Evolutionary conservation across 2,797 vertebrate genomes (phyloP), one percentile per base, ranked within the genome.

Genomic region (Amblyraja radiata): DNA sequence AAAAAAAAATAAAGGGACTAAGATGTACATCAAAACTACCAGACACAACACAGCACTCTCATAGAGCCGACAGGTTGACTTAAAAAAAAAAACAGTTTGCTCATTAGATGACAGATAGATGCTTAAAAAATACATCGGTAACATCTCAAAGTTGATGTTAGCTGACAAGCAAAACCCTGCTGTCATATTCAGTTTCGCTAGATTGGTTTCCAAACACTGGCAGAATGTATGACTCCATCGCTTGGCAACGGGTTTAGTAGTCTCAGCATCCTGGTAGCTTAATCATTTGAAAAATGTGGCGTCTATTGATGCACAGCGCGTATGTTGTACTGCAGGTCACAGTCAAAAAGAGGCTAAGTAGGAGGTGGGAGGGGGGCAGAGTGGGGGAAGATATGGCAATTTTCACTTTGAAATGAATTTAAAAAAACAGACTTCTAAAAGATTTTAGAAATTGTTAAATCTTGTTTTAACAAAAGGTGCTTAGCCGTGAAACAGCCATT

Each of bases 81-180:
- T 88, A 18, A 28, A 79, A n/a, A 71, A 90, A 58, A 76, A 23
- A 9, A 0, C 65, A 58, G 71, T 92, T n/a, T 21, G 32, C 32
- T 54, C 76, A 92, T 74, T 92, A 92, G 73, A 92, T 76, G 73
- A 54, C 71, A 92, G 71, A 92, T 76, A 92, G 68, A 92, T 92
- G 71, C 71, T 46, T 54, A 28, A 92, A 91, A 91, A 46, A 74
- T 54, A 92, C 39, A 92, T 54, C 14, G 73, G 73, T 25, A 92
- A 76, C 90, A 76, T 92, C 73, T 92, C 71, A 92, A 91, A 92
- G 71, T 92, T 58, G 90, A 92, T 92, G 90, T 68, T 36, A 88
- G 84, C 90, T 76, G 90, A 92, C 90, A 92, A 92, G 90, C 46
- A 92, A 92, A 92, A 92, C 68, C 90, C 90, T 92, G 90, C 90